Base-by-base conservation (phyloP, 35 echinoderm and acorn worm species). In the Anneissia japonica region DNA sequence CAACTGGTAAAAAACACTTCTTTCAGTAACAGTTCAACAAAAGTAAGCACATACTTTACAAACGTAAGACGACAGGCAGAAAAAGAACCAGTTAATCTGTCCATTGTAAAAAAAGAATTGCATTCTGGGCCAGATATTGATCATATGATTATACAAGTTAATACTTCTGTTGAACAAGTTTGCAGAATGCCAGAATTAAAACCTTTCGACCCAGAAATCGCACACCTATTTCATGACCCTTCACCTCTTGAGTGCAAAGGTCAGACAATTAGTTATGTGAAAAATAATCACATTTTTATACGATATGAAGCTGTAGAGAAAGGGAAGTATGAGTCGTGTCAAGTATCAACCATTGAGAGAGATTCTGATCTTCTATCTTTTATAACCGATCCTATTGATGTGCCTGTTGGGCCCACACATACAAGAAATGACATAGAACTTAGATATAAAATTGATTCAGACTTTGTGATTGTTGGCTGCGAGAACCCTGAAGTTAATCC, bases 151-250 rank as follows among this genome's bases (percentile, higher is more conserved):
- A 64, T 19, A 88, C n/a, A 88, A 81, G 32, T 35, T 32, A 37
- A 30, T 26, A 77, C 30, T 28, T 46, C 35, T 73, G 23, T 0
- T 30, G 46, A 81, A 9, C 46, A 72, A 30, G 31, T 51, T 17
- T 88, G 86, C 35, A 41, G 21, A 46, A 64, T 81, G 31, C 86
- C 86, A 26, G 86, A 88, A 36, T 37, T 88, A n/a, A 80, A 88
- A 23, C 86, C 86, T 0, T 88, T 88, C 73, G 77, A 88, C 73
- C 77, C 51, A 45, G 35, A 33, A 28, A 88, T 88, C 36, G 19
- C 31, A 39, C 76, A 80, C 28, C 46, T 72, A 26, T 41, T 88
- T 36, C 7, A 35, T 35, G 78, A 78, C 10, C 86, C 86, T 37
- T 16, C 56, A 29, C 76, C 76, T n/a, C 77, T 88, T 9, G 31